Base-by-base conservation (phyloP, 1,140 invertebrate genomes). In the Drosophila mojavensis region DNA sequence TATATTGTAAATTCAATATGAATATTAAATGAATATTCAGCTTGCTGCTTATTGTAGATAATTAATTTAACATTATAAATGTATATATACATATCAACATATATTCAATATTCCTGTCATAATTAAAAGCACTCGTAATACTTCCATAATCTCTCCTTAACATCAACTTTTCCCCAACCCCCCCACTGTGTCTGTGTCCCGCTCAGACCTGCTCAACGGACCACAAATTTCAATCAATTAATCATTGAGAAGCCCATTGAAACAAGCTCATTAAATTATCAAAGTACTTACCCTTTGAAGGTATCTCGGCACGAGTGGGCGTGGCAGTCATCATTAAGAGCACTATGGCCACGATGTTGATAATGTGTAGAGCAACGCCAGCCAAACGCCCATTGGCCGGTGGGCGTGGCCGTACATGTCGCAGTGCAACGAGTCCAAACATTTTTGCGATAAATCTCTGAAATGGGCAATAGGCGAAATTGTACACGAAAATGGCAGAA, bases 211-310 rank as follows among this genome's bases (percentile, higher is more conserved):
- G 20, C 20, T 24, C 20, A 24, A 3, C 20, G 20, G 20, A 24
- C 20, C 20, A 24, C 20, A 24, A 24, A 24, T 24, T 73, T 83
- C 64, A 73, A 84, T 75, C 65, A 76, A 76, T 77, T 59, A 68
- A 72, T 63, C 63, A 61, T 54, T 58, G 58, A 62, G 79, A 79
- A 82, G 79, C 68, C 75, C 64, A 65, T 74, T 68, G 60, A 75
- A 61, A 69, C 51, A 10, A 71, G 62, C 76, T 83, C 72, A 89
- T 86, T 89, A 79, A 89, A 89, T 89, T 88, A 89, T 80, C 79
- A 88, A 89, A 89, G 77, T 64, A 89, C 84, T 88, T 88, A 88
- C 84, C 84, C 78, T 88, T 88, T 88, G 84, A 78, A 60, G 84
- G 84, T 68, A 88, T 88, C 69, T 88, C 84, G 73, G 84, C 84